Conservation (phyloP, 2,797 vertebrate species). For the Crenichthys baileyi region DNA sequence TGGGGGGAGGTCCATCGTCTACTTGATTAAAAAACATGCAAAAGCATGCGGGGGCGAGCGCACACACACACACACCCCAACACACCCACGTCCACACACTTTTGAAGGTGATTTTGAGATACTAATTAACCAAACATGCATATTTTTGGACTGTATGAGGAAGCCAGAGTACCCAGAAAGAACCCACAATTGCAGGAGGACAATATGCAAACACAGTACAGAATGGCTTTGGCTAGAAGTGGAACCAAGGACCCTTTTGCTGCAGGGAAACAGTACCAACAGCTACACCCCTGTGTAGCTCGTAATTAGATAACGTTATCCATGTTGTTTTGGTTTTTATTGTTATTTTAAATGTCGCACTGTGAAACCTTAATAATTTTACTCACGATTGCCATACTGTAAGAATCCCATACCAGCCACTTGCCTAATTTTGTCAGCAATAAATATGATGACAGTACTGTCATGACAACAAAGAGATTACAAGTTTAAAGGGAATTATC, state of each 20-base stretch:
- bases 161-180: neutral
- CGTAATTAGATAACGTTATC: neutral
- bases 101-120: neutral
- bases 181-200: neutral
- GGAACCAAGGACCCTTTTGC: neutral
- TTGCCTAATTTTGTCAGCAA: neutral
- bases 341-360: neutral
- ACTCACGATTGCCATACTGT: neutral
- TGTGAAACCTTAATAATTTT: neutral
- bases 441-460: neutral
- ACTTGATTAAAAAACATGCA: no score
- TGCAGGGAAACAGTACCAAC: neutral
- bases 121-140: neutral
- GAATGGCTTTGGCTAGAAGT: neutral
- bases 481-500: constrained; percentile 5
- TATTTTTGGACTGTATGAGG: neutral
- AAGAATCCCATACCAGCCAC: neutral
- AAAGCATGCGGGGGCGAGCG: no score
- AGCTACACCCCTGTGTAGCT: neutral
- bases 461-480: constrained; percentile 14
- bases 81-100: no score
- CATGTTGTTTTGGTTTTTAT: neutral
- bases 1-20: no score
- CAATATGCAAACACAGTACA: neutral
- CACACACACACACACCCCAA: no score